Conservation (phyloP, 2,888 invertebrate species). For the Andrena flavipes region DNA sequence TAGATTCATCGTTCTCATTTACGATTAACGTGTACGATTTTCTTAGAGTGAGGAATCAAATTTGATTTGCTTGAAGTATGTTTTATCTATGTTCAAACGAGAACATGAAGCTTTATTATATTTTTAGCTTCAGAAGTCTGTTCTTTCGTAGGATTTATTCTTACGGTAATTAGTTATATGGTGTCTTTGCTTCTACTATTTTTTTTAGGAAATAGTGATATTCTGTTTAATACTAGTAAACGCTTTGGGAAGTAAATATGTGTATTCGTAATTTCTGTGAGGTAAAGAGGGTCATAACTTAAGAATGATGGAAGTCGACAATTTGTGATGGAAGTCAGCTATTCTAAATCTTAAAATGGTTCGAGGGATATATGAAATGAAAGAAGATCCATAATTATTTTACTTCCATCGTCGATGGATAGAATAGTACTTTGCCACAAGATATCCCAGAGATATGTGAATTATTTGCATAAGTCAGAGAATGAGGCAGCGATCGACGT, state of each 20-base stretch:
- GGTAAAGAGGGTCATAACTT: no score
- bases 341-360: no score
- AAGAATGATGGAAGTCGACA: no score
- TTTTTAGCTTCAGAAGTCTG: not conserved
- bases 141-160: not conserved
- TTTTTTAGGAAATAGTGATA: not conserved
- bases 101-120: not conserved
- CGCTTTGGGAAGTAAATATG: no score
- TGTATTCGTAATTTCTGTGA: no score
- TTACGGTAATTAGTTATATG: not conserved
- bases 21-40: conserved; percentile 4
- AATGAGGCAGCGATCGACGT: not conserved
- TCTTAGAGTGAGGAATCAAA: not conserved
- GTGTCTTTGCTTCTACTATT: not conserved
- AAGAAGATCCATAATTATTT: no score
- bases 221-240: not conserved
- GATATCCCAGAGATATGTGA: not conserved
- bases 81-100: not conserved
- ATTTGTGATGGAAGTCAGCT: no score
- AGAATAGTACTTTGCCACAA: no score
- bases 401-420: no score
- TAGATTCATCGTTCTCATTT: not conserved
- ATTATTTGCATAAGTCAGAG: not conserved
- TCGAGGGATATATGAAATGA: no score
- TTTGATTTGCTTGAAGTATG: not conserved